Percentiles rank a stretch among this genome's conserved stretches.
phyloP scores from a whole-genome alignment of 2,797 vertebrate species.

The Protosalanx chinensis region DNA sequence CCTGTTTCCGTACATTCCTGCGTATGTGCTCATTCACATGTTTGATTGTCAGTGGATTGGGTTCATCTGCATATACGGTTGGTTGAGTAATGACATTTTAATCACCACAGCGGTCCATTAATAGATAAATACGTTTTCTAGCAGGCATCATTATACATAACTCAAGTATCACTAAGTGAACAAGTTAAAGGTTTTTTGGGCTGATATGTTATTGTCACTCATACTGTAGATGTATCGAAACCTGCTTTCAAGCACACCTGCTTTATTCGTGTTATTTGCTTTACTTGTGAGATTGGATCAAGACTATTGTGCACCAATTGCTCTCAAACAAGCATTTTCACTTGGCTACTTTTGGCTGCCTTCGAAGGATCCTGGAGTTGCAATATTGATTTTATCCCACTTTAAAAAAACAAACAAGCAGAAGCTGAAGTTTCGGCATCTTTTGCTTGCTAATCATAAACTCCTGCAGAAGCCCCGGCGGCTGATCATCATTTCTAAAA shows the following conservation, averaged over 20 bases:
- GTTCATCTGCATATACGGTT: slow-evolving; percentile 67
- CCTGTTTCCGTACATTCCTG: not conserved
- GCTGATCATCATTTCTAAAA: slow-evolving; percentile 31
- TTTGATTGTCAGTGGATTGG: slow-evolving; percentile 63
- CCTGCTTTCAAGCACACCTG: slow-evolving; percentile 23
- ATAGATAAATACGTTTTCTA: not conserved
- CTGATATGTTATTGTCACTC: not conserved
- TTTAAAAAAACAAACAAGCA: slow-evolving; percentile 72
- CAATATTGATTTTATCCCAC: slow-evolving; percentile 69
- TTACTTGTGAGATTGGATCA: slow-evolving; percentile 25
- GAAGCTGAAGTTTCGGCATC: slow-evolving; percentile 11
- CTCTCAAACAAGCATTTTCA: slow-evolving; percentile 60
- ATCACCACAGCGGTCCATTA: slow-evolving; percentile 61
- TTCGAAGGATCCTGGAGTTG: slow-evolving; percentile 68
- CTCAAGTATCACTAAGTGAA: not conserved
- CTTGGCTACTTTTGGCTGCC: slow-evolving; percentile 68
- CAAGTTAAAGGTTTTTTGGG: not conserved
- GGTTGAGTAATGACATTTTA: slow-evolving; percentile 69
- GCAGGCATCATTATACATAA: not conserved
- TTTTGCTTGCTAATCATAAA: slow-evolving; percentile 33
- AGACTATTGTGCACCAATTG: slow-evolving; percentile 46
- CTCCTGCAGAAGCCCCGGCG: not conserved
- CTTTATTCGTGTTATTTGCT: slow-evolving; percentile 29
- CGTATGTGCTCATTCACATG: slow-evolving; percentile 34
- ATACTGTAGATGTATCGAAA: not conserved